Conservation (phyloP, 2,888 invertebrate genomes). For the Pammene aurita region DNA sequence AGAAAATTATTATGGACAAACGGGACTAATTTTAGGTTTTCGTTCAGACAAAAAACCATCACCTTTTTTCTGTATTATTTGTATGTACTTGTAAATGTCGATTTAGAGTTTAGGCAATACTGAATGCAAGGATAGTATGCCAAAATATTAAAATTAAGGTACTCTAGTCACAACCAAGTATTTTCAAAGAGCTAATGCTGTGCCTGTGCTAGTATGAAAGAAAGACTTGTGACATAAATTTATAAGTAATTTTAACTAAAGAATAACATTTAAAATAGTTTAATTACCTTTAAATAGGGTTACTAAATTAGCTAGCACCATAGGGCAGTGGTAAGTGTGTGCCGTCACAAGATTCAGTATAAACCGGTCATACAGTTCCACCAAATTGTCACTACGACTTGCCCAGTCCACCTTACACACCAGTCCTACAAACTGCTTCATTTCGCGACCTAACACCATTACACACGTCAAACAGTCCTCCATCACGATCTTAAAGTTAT, state of each 20-base stretch:
- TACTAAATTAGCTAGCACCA: constrained; percentile 66
- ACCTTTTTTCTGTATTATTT: no score
- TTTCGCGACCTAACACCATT: constrained; percentile 67
- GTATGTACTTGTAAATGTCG: no score
- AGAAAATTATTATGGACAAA: no score
- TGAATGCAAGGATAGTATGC: no score
- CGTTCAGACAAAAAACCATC: no score
- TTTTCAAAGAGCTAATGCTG: no score
- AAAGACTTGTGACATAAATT: not conserved
- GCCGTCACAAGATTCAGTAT: constrained; percentile 71
- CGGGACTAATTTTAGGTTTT: no score
- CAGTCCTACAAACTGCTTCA: constrained; percentile 68
- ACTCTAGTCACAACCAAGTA: no score
- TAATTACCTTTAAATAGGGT: constrained; percentile 72
- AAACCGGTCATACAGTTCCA: constrained; percentile 67
- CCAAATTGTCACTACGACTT: constrained; percentile 59
- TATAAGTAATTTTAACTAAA: not conserved
- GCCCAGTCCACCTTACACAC: constrained; percentile 72
- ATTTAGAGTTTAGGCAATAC: no score
- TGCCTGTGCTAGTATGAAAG: no score
- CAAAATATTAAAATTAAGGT: no score
- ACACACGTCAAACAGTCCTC: constrained; percentile 73
- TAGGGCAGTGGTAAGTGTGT: constrained; percentile 73
- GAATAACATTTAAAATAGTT: not conserved
- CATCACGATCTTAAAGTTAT: constrained; percentile 69